A percentile compares a stretch with the other conserved stretches of the same genome.
These are phyloP conservation scores for Monochamus saltuarius DNA, from an alignment of 1,140 invertebrate species.

Conservation along the genomic window DNA sequence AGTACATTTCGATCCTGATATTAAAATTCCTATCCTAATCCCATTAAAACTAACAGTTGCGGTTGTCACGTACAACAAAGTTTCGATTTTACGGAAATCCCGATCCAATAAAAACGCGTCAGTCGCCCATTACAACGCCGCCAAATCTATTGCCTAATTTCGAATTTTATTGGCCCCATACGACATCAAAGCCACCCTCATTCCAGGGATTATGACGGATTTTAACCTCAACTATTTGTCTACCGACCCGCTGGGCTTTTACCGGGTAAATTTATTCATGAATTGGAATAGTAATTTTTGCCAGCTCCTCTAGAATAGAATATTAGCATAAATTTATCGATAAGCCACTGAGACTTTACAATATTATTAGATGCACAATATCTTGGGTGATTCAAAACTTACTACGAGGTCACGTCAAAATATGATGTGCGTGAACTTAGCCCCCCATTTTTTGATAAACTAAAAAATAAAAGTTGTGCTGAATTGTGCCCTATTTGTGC, in stretches of 20 bases:
- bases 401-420: too few relatives aligned
- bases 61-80: constrained; percentile 7
- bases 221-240: constrained; percentile 18
- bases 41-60: neutral
- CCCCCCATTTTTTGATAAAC: too few relatives aligned
- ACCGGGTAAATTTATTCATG: constrained; percentile 24
- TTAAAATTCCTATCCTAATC: constrained; percentile 8
- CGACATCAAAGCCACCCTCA: constrained; percentile 20
- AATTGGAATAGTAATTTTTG: constrained; percentile 1
- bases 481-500: too few relatives aligned
- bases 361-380: too few relatives aligned
- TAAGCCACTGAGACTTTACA: too few relatives aligned
- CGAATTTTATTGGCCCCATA: constrained; percentile 13
- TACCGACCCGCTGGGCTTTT: constrained; percentile 7
- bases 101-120: neutral
- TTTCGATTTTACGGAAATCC: constrained; percentile 25
- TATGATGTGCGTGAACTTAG: too few relatives aligned
- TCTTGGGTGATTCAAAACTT: too few relatives aligned
- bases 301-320: too few relatives aligned
- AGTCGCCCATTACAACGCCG: constrained; percentile 7
- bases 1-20: too few relatives aligned
- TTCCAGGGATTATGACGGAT: constrained; percentile 28
- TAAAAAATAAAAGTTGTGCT: too few relatives aligned
- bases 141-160: constrained; percentile 21
- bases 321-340: too few relatives aligned